Evolutionary conservation across 2,113 vertebrate species (phyloP).

Genomic region (Ophiodon elongatus): DNA sequence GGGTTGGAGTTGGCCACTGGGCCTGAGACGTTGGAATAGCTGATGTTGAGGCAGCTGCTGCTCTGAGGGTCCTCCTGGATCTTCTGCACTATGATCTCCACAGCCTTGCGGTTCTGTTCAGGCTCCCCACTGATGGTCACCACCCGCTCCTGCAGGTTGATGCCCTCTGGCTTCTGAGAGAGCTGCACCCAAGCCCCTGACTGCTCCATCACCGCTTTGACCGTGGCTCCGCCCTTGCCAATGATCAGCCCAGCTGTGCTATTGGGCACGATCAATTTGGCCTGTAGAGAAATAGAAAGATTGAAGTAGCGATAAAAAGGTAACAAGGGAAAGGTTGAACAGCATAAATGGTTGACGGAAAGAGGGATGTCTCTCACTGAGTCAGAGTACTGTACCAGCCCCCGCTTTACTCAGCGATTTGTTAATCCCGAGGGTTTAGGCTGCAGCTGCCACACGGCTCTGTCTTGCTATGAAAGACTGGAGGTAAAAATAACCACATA

Average conservation of each 20-base stretch:
- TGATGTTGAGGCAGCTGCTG: slow-evolving; percentile 96
- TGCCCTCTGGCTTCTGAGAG: slow-evolving; percentile 94
- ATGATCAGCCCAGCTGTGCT: slow-evolving; percentile 96
- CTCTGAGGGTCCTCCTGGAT: slow-evolving; percentile 96
- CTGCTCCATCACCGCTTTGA: slow-evolving; percentile 96
- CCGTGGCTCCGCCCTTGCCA: slow-evolving; percentile 93
- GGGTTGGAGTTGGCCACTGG: slow-evolving; percentile 97
- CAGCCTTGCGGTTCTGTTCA: slow-evolving; percentile 93
- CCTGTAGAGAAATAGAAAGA: slow-evolving; percentile 82
- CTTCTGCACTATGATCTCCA: slow-evolving; percentile 95
- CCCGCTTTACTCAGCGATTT: slow-evolving; percentile 83
- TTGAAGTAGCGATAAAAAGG: slow-evolving; percentile 55
- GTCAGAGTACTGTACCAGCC: slow-evolving; percentile 71
- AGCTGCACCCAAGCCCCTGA: slow-evolving; percentile 96
- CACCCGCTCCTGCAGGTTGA: slow-evolving; percentile 95
- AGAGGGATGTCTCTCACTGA: slow-evolving; percentile 67
- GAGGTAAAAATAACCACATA: slow-evolving; percentile 84
- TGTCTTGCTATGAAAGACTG: slow-evolving; percentile 80
- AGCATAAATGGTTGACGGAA: slow-evolving; percentile 53
- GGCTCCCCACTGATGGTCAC: slow-evolving; percentile 95
- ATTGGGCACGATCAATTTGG: slow-evolving; percentile 95
- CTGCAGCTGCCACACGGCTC: slow-evolving; percentile 83
- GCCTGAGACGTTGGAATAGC: slow-evolving; percentile 94
- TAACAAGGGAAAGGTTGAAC: slow-evolving; percentile 43
- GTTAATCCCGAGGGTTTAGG: slow-evolving; percentile 85